Conservation (phyloP, 2,888 invertebrate genomes). For the Hymenopus coronatus region DNA sequence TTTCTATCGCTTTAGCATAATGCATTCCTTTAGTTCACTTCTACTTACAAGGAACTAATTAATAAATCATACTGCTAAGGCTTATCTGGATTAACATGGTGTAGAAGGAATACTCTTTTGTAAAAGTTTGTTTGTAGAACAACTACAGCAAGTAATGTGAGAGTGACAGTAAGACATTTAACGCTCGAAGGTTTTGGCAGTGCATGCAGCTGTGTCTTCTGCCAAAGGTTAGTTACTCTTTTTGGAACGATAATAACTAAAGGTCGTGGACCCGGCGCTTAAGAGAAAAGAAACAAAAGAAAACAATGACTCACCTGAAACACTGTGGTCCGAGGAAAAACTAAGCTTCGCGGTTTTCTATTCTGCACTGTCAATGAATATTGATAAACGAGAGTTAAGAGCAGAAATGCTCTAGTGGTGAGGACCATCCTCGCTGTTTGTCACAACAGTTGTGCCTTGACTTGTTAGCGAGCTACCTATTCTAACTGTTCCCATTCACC, state of each 20-base stretch:
- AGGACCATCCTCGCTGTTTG: neutral
- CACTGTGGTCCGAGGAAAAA: neutral
- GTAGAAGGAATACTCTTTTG: no score
- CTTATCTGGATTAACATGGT: no score
- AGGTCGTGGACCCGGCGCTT: neutral
- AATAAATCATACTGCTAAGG: no score
- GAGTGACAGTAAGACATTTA: no score
- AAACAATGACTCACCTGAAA: neutral
- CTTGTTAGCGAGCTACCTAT: neutral
- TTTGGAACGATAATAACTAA: neutral
- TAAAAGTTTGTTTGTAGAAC: no score
- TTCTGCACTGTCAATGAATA: neutral
- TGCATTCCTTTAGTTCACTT: no score
- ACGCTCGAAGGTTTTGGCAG: no score
- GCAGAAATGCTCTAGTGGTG: neutral
- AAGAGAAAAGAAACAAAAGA: neutral
- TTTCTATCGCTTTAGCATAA: no score
- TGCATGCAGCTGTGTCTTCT: no score
- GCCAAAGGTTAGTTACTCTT: no score
- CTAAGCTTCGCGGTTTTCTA: neutral
- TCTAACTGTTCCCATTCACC: neutral
- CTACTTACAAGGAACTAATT: no score
- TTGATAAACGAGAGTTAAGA: conserved; percentile 28
- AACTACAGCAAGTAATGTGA: no score
- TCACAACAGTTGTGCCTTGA: neutral